These are phyloP conservation scores for Mechanitis mazaeus DNA, from an alignment of 2,888 invertebrate species.

Conservation along the genomic window DNA sequence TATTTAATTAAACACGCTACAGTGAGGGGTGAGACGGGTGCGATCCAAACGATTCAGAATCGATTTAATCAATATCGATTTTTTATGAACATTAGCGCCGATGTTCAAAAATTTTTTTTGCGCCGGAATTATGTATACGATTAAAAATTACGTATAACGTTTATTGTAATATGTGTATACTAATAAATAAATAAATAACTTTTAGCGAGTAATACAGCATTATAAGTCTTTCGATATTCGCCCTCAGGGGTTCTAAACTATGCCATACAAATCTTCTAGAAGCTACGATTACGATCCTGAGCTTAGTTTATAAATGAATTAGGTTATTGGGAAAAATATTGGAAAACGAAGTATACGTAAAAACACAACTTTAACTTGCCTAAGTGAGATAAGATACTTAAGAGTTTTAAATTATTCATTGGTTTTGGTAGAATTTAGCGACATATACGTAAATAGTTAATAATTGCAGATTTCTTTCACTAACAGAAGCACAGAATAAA, in stretches of 20 bases:
- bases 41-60: constrained; percentile 37
- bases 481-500: constrained; percentile 53
- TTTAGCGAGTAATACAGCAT: constrained; percentile 55
- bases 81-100: constrained; percentile 54
- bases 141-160: constrained; percentile 74
- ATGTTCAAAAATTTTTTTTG: constrained; percentile 62
- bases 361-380: constrained; percentile 76
- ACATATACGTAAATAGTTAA: constrained; percentile 64
- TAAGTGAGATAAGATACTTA: constrained; percentile 75
- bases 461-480: constrained; percentile 52
- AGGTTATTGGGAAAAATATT: constrained; percentile 62
- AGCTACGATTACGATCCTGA: constrained; percentile 56
- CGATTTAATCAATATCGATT: constrained; percentile 32
- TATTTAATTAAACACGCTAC: constrained; percentile 54
- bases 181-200: constrained; percentile 65
- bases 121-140: constrained; percentile 76
- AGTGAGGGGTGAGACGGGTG: constrained; percentile 75
- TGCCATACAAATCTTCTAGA: constrained; percentile 35
- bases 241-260: constrained; percentile 27
- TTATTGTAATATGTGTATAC: constrained; percentile 76
- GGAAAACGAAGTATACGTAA: constrained; percentile 77
- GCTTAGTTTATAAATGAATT: constrained; percentile 68
- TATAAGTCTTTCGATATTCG: constrained; percentile 31
- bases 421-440: constrained; percentile 70
- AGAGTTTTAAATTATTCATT: constrained; percentile 74